Base-by-base conservation (phyloP, 2,113 vertebrate species). In the Lophius piscatorius region DNA sequence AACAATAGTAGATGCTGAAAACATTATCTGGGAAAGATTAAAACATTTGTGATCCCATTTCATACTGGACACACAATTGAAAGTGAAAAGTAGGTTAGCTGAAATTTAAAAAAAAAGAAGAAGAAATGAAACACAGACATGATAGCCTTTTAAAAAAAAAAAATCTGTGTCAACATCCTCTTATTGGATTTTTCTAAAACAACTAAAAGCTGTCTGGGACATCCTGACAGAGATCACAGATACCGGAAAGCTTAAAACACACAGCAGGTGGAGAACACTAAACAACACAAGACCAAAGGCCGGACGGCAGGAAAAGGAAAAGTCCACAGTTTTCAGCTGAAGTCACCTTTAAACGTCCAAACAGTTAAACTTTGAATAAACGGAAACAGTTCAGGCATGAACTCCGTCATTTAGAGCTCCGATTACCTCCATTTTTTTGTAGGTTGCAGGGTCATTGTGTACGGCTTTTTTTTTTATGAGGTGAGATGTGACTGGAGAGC, bases 1-100 rank as follows among this genome's bases (percentile, higher is more conserved):
- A 5, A 59, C n/a, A n/a, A n/a, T 13, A 34, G 34, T 58, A 49
- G 64, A 66, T 29, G 28, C 50, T 44, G 35, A 62, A 50, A 66
- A 36, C 55, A 75, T 67, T 70, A 44, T 63, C 50, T 33, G 40
- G 57, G 73, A 41, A 35, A 47, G 54, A 77, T 70, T 58, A 33
- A 40, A 5, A 63, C 36, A 11, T 62, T 77, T 52, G 11, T 64
- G 38, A 68, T 58, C 11, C 40, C 7, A 34, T 56, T 70, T 56
- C 48, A 45, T 45, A 46, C 29, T 59, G 16, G 38, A 62, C 13
- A 42, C 13, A 65, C 44, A 66, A 46, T 22, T 21, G 36, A 17
- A 31, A 42, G 18, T 14, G 17, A 57, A 59, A 76, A 71, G 36
- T 70, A 41, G 40, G 57, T 50, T 58, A 39, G 36, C 23, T 47